Base-by-base conservation (phyloP, 2,888 invertebrate genomes). In the Hofmannophila pseudospretella region DNA sequence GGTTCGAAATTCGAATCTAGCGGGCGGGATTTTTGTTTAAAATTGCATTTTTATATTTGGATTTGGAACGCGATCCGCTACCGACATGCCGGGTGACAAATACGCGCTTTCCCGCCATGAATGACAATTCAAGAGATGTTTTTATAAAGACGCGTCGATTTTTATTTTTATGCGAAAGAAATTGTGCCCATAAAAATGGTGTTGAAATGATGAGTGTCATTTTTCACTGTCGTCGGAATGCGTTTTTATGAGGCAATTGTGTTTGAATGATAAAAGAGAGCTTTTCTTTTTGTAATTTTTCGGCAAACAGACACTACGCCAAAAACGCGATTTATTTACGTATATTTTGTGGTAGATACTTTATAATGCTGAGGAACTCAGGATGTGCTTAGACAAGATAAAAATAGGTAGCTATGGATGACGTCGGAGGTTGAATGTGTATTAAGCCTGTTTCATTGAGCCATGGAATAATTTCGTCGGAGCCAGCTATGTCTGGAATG, bases 31-130 rank as follows among this genome's bases (percentile, higher is more conserved):
- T 80, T 79, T 82, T 76, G 75, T 82, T 85, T 84, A 84, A 86
- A 85, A 85, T 86, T 85, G 84, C 84, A 84, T 85, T 85, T 85
- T 84, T 82, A 84, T 85, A 81, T 85, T 86, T 82, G 82, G 75
- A 81, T 85, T 86, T 82, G 82, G 75, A 71, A 75, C 84, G 81
- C 80, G 75, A 72, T 70, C 73, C 77, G 73, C 67, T 58, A 62
- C 65, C 71, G 72, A 66, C 23, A n/a, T 23, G 72, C 63, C 69
- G 73, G 71, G 79, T 87, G 87, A 88, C 88, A 88, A 88, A 88
- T 86, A 86, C 81, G 78, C 81, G 68, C 58, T 46, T 58, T 74
- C 75, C 76, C 63, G 84, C 74, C 73, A 88, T 88, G 87, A 87
- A 88, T 88, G 87, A 87, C 85, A 88, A 88, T 86, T 76, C 74